Evolutionary conservation across 2,888 invertebrate species (phyloP), one percentile per base, ranked within the genome.

Genomic region (Chymomyza caudatula): DNA sequence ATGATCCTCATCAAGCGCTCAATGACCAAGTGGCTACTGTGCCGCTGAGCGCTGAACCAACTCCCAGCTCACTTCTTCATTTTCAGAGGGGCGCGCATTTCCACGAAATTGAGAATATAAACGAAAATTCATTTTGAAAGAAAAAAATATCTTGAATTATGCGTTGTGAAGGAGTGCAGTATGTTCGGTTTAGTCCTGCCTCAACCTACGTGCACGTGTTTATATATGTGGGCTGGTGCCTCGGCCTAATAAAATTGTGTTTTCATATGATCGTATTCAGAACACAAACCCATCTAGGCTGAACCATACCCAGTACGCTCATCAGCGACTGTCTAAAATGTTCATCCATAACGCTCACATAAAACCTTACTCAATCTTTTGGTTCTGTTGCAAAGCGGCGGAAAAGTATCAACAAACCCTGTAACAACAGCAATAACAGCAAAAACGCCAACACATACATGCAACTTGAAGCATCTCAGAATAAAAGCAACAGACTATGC

Each of bases 1-100:
- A 87, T 88, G 87, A 87, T 74, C 78, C 74, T 87, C 78, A 87
- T 87, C 84, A 87, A 82, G 76, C 65, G 73, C 72, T 84, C 75
- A 77, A 77, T 77, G 79, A 61, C 65, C 63, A 65, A 68, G 52
- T 59, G 66, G 80, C 82, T 84, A 85, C 86, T 78, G 85, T 77
- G 73, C 76, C 72, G 47, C 23, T 47, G 29, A 49, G 47, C 17
- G 5, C 44, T 4, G 15, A 15, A 11, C 4, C 4, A 44, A 6
- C n/a, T 43, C 15, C 15, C 43, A 43, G 2, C 4, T 47, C 5
- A 5, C 23, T 54, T 49, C 37, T 59, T 42, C 47, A 37, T 43
- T 44, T 25, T 6, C 6, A 54, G 54, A 44, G 23, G 22, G 19
- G 22, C 37, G 11, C 60, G 23, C 8, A 55, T 76, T 82, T 82